Base-by-base conservation (phyloP, 1,140 invertebrate species). In the Coelopa frigida region DNA sequence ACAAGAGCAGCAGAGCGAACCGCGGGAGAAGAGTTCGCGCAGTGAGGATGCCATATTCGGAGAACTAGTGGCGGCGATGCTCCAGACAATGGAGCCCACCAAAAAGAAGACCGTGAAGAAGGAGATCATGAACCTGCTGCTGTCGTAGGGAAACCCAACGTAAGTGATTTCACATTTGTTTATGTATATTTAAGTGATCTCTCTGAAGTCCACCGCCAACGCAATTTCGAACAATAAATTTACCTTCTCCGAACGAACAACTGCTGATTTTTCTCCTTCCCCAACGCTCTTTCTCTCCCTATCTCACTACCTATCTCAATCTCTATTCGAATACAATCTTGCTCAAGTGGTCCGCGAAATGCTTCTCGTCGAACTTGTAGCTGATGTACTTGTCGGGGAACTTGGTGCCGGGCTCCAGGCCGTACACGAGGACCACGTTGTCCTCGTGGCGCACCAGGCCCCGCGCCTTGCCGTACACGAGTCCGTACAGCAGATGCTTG, bases 361-460 rank as follows among this genome's bases (percentile, higher is more conserved):
- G n/a, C 0, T 7, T 0, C 1, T 42, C 50, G 14, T 61, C 46
- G 40, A 57, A 53, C 27, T 53, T 61, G 23, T 57, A 66, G 5
- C 57, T 29, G 1, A 59, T 20, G 48, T 66, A 66, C 36, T 59
- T 66, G n/a, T 65, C 58, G 1, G 59, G 59, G 4, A 61, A 59
- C 6, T 50, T 46, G 0, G 50, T 53, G 11, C 44, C 48, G 15
- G 51, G 15, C 6, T 51, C 37, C n/a, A 29, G 36, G 14, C 51
- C 54, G 36, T 63, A 66, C 4, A 63, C 55, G 37, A 66, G 14
- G 7, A 66, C 51, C 4, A 66, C 33, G 3, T 44, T 24, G 18
- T 61, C 53, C 3, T 48, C 32, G 1, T 61, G 21, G n/a, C 47
- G 49, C 14, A 50, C 26, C 1, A 50, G 29, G 26, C 53, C 54